Evolutionary conservation across 2,888 invertebrate species (phyloP), one percentile per base, ranked within the genome.

Genomic region (Saturnia pavonia): DNA sequence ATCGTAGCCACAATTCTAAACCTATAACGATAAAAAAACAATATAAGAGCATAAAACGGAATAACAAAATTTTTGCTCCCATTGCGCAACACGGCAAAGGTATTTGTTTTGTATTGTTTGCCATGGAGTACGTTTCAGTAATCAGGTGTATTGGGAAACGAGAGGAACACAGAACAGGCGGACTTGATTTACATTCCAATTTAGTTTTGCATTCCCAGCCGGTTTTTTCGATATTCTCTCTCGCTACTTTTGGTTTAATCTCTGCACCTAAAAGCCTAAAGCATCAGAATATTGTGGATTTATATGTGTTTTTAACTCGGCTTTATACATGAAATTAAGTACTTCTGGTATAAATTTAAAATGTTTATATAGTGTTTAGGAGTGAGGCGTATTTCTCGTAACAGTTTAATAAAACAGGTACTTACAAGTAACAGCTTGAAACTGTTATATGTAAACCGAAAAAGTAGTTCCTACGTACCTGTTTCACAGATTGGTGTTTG

Each of bases 171-270:
- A 78, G 79, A 88, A 88, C 85, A 84, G 90, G 90, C 86, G 88
- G 88, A 80, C 83, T 87, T 87, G 89, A 91, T 91, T 88, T 90
- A 90, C 89, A 90, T 89, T 87, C 85, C 88, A 88, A 89, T 90
- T 88, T 88, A 85, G 87, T 88, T 88, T 85, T 85, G 85, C 87
- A 88, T 89, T 87, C 80, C 77, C 80, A 80, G 79, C 77, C 84
- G 83, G 85, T 88, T 88, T 88, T 88, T 85, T 27, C 63, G 40
- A 45, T 48, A 19, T 65, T 48, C 71, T 43, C 67, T 68, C 66
- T 66, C 54, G 51, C 51, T 54, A 66, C 45, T 43, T 69, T 78
- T 71, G 69, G 75, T 78, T 74, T 72, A 73, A 70, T 73, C 71
- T 72, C 57, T 54, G 69, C 57, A 73, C 74, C 79, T 74, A 77